phyloP scores from a whole-genome alignment of 2,113 vertebrate genomes.

The Triplophysa siluroides region DNA sequence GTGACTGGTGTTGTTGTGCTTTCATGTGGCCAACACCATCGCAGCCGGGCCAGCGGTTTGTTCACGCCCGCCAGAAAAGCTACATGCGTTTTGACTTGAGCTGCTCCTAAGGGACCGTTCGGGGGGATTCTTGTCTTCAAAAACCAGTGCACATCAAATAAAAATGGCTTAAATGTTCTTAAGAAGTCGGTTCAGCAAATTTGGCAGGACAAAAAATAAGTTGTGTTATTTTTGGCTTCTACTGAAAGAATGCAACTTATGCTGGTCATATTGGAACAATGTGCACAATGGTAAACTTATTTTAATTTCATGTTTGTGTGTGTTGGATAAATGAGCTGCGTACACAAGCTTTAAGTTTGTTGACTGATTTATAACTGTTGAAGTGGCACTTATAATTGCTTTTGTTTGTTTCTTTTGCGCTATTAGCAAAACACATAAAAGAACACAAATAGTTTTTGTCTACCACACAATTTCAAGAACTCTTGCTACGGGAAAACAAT shows the following conservation, averaged over 20 bases:
- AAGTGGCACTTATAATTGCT: conserved; percentile 31
- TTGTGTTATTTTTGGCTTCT: neutral
- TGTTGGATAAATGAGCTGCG: neutral
- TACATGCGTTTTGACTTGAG: conserved; percentile 37
- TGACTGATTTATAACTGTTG: conserved; percentile 25
- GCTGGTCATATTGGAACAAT: neutral
- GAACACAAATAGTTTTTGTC: conserved; percentile 43
- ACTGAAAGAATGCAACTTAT: neutral
- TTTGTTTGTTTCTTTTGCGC: conserved; percentile 46
- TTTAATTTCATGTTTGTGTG: neutral
- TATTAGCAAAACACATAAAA: conserved; percentile 53
- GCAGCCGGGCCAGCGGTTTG: conserved; percentile 42
- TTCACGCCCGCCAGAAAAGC: conserved; percentile 35
- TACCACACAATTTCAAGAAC: conserved; percentile 50
- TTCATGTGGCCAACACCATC: conserved; percentile 51
- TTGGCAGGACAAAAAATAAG: neutral
- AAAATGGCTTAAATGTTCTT: conserved; percentile 7
- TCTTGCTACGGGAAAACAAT: conserved; percentile 43
- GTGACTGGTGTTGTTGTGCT: conserved; percentile 52
- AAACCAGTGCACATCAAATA: conserved; percentile 6
- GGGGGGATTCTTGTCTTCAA: conserved; percentile 1
- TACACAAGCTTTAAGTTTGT: conserved; percentile 1
- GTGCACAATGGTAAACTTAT: neutral
- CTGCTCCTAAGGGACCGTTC: conserved; percentile 2
- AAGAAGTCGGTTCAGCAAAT: neutral